phyloP scores from a whole-genome alignment of 2,113 vertebrate genomes.

The Istiophorus platypterus region DNA sequence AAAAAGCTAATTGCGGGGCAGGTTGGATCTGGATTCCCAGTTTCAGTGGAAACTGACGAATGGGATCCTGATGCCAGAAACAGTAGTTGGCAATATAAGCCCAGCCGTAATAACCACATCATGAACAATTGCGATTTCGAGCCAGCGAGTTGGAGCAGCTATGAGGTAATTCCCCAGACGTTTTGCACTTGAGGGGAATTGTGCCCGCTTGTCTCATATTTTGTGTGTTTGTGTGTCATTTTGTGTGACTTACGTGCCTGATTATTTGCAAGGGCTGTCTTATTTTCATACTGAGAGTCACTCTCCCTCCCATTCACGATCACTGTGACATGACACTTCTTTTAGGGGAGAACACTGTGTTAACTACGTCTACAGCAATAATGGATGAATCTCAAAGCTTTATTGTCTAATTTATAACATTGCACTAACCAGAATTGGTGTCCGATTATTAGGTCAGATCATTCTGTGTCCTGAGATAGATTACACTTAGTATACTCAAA shows the following conservation, averaged over 20 bases:
- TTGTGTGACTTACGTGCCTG: slow-evolving; percentile 44
- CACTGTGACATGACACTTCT: slow-evolving; percentile 47
- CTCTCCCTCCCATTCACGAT: not conserved
- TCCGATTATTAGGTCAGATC: not conserved
- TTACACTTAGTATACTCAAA: slow-evolving; percentile 10
- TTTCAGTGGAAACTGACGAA: slow-evolving; percentile 23
- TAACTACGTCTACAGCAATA: slow-evolving; percentile 33
- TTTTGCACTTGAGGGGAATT: not conserved
- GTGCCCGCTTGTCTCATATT: slow-evolving; percentile 12
- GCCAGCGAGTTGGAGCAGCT: slow-evolving; percentile 49
- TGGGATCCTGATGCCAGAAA: not conserved
- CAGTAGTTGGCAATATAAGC: not conserved
- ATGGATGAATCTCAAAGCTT: slow-evolving; percentile 7
- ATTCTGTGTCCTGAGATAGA: slow-evolving; percentile 19
- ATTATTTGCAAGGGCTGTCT: slow-evolving; percentile 50
- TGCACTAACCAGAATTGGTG: slow-evolving; percentile 18
- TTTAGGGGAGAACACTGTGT: slow-evolving; percentile 51
- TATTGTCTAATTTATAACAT: slow-evolving; percentile 7
- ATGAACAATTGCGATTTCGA: slow-evolving; percentile 45
- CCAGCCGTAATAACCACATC: not conserved
- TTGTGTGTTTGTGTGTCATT: not conserved
- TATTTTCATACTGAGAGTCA: slow-evolving; percentile 27
- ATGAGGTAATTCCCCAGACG: slow-evolving; percentile 22
- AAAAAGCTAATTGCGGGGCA: slow-evolving; percentile 37
- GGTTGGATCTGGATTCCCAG: not conserved